Percentiles rank a stretch among this genome's conserved stretches.
These are phyloP conservation scores for Thymelicus lineola DNA, from an alignment of 2,888 invertebrate genomes.

Conservation along the genomic window DNA sequence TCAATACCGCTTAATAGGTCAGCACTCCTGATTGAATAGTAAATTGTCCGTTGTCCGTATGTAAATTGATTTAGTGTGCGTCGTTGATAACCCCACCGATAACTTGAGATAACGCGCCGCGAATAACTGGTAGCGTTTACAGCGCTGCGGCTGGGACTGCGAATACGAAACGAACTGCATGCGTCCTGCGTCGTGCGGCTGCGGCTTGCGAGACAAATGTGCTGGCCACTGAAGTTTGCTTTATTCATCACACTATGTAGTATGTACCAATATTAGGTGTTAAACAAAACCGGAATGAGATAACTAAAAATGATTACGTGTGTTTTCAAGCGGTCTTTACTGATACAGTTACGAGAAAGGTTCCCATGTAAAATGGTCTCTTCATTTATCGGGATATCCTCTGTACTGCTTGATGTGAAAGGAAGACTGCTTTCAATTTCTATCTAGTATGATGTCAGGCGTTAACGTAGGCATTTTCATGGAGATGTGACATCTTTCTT, in stretches of 20 bases:
- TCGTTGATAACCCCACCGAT: conserved; percentile 49
- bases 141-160: neutral
- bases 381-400: too few species aligned
- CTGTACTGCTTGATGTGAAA: neutral
- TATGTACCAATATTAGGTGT: too few species aligned
- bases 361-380: too few species aligned
- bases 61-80: conserved; percentile 51
- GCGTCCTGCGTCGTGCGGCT: too few species aligned
- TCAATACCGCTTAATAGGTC: conserved; percentile 36
- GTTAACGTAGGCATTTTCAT: conserved; percentile 25
- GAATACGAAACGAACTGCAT: neutral
- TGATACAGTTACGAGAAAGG: too few species aligned
- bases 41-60: conserved; percentile 39
- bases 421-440: conserved; percentile 6
- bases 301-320: too few species aligned
- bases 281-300: too few species aligned
- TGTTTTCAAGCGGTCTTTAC: too few species aligned
- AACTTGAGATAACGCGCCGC: conserved; percentile 43
- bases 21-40: conserved; percentile 36
- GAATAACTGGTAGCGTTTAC: conserved; percentile 25
- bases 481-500: too few species aligned
- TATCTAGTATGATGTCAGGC: conserved; percentile 13
- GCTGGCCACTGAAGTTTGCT: too few species aligned
- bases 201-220: too few species aligned
- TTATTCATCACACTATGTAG: too few species aligned